phyloP scores from a whole-genome alignment of 37 sponge, comb jelly and placozoan species.

The Crambe crambe region DNA sequence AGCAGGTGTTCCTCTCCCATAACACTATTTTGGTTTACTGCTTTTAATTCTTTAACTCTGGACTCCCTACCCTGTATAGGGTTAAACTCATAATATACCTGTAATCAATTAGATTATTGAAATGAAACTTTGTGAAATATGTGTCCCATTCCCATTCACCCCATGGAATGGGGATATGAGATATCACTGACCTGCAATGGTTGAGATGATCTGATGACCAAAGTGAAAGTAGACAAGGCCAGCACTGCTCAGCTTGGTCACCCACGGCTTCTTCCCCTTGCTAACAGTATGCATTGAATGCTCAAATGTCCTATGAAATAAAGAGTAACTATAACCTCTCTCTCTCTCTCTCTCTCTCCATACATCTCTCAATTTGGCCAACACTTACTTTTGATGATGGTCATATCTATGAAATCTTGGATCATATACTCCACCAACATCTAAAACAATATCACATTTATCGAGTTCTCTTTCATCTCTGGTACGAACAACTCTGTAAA shows the following conservation, averaged over 20 bases:
- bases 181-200: constrained; percentile 41
- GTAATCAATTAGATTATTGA: neutral
- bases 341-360: too few species aligned
- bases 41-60: too few species aligned
- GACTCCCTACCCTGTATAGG: too few species aligned
- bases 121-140: too few species aligned
- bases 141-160: too few species aligned
- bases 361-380: too few species aligned
- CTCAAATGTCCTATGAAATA: constrained; percentile 60
- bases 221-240: constrained; percentile 91
- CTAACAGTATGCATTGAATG: constrained; percentile 78
- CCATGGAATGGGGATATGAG: neutral
- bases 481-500: constrained; percentile 56
- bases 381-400: constrained; percentile 87
- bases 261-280: constrained; percentile 61
- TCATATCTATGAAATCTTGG: constrained; percentile 79
- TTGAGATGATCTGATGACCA: constrained; percentile 70
- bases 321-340: too few species aligned
- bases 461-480: constrained; percentile 58
- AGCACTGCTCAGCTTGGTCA: constrained; percentile 95
- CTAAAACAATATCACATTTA: constrained; percentile 88
- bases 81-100: too few species aligned
- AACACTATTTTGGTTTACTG: too few species aligned
- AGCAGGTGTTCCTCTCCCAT: too few species aligned
- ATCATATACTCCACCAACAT: constrained; percentile 93